Evolutionary conservation across 1,140 invertebrate species (phyloP), one percentile per base, ranked within the genome.

Genomic region (Neodiprion pinetum): DNA sequence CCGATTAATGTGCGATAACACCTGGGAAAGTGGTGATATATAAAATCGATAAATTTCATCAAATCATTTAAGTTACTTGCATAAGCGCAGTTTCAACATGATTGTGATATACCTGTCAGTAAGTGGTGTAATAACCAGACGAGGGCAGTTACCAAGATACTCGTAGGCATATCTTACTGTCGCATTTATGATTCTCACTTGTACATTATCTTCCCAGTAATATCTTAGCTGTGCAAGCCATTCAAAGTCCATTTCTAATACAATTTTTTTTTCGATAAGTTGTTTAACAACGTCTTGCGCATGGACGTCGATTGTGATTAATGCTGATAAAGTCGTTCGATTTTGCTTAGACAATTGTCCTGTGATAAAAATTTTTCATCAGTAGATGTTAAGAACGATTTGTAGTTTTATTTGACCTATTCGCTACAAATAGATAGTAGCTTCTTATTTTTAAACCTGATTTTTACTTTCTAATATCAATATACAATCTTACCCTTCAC

Each of bases 231-330:
- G 96, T 21, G 96, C 91, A 47, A 97, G 87, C 97, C 97, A 99
- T 81, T 95, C 92, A 84, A 98, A 98, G 85, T 98, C 96, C 48
- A 91, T 93, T 75, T 95, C 95, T 80, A 90, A 90, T 70, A 84
- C 89, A 5, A 96, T 92, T 69, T 93, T 91, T 73, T 94, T 91
- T 9, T 92, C 89, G 12, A 94, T 89, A 28, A 98, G 87, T 48
- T 94, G 91, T 75, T 93, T 90, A 12, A 96, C 92, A 0, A 98
- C 95, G 86, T 98, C 96, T 87, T 95, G 93, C 1, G 96, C 95
- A 81, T 98, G 96, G 0, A 98, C 96, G 85, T 98, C 96, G 74
- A 97, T 93, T 14, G 97, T 96, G 79, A 98, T 96, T 65, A 98
- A 87, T 7, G 95, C 94, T 83, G 94, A 94, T 28, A 98, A 90